Percentiles rank a stretch among this genome's conserved stretches.
Evolutionary conservation across 92 coral and sea anemone species (phyloP).

Genomic region (Porites rus): DNA sequence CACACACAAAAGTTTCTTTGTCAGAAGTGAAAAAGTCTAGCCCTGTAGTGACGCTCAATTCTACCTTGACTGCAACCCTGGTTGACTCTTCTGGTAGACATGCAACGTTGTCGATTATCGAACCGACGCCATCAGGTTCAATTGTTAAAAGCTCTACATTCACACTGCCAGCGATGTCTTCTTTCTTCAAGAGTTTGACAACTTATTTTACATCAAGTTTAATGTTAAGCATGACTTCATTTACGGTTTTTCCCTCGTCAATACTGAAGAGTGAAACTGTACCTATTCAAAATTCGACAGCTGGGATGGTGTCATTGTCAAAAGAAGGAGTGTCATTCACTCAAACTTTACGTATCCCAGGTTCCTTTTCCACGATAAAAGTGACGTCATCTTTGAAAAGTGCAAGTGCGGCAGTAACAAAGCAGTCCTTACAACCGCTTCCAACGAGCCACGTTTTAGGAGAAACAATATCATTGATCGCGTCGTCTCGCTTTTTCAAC

Average conservation of each 20-base stretch:
- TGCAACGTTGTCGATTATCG: background rate
- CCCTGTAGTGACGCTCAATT: background rate
- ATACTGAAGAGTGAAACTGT: background rate
- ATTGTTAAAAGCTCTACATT: background rate
- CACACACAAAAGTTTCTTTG: background rate
- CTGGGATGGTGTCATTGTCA: background rate
- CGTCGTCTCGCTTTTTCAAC: background rate
- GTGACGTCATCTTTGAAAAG: background rate
- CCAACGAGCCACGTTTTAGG: background rate
- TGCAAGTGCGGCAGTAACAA: background rate
- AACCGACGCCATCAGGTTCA: background rate
- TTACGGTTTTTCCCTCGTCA: background rate
- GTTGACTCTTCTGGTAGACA: background rate
- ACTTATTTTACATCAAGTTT: background rate
- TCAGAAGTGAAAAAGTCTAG: slow-evolving; percentile 1
- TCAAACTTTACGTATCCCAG: background rate
- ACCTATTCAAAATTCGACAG: background rate
- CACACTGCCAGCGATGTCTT: background rate
- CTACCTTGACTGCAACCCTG: background rate
- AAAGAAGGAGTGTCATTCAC: background rate
- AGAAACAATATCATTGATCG: background rate
- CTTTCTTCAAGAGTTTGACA: background rate
- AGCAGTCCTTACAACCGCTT: background rate
- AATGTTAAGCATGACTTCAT: background rate
- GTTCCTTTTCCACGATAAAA: no score